Conservation (phyloP, 64 coral and sea anemone genomes). For the Montipora sp. region DNA sequence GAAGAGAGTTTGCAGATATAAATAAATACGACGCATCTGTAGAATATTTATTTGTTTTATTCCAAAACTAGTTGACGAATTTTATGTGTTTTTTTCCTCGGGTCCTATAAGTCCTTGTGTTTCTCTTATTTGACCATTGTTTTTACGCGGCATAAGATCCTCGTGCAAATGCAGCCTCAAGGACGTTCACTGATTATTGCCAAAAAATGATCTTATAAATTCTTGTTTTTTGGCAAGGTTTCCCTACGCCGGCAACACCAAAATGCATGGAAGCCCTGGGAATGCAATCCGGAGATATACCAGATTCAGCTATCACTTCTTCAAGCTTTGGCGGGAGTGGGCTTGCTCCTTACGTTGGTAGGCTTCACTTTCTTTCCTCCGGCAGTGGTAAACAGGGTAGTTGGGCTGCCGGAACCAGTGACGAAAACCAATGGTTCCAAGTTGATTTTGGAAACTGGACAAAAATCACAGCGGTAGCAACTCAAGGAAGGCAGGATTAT, state of each 20-base stretch:
- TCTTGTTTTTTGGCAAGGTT: no score
- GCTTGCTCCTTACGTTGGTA: slow-evolving; percentile 32
- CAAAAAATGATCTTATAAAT: no score
- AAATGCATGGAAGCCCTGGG: slow-evolving; percentile 53
- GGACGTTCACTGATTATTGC: no score
- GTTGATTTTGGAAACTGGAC: slow-evolving; percentile 52
- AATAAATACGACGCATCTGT: no score
- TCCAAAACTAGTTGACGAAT: no score
- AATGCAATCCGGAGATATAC: slow-evolving; percentile 23
- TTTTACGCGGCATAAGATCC: no score
- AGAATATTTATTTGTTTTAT: no score
- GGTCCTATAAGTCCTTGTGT: no score
- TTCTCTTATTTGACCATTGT: no score
- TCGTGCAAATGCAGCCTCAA: no score
- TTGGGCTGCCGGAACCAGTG: slow-evolving; percentile 44
- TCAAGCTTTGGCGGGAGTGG: slow-evolving; percentile 11
- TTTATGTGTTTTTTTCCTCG: no score
- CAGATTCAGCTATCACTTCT: slow-evolving; percentile 43
- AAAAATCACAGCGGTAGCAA: slow-evolving; percentile 11
- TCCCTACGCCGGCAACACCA: neutral
- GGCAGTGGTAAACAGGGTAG: slow-evolving; percentile 26
- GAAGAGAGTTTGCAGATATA: no score
- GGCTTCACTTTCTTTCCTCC: slow-evolving; percentile 37
- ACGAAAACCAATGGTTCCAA: slow-evolving; percentile 50
- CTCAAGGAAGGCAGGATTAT: slow-evolving; percentile 41